These are phyloP conservation scores for Sarcophaga caerulescens DNA, from an alignment of 2,888 invertebrate genomes.

Conservation along the genomic window DNA sequence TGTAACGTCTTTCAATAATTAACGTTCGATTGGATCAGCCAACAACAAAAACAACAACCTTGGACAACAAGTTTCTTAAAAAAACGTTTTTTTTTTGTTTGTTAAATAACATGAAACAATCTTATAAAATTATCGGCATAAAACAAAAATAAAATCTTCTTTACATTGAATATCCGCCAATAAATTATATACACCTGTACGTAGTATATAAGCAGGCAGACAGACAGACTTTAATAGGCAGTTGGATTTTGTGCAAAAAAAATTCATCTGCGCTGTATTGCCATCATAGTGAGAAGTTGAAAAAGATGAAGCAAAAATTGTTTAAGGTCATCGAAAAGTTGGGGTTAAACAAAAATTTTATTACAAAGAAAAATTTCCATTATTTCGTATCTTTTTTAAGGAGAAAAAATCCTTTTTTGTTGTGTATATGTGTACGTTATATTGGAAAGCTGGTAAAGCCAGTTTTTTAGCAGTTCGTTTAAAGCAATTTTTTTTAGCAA, in stretches of 20 bases:
- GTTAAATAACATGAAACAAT: not conserved
- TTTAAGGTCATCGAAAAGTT: slow-evolving; percentile 60
- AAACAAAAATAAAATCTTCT: not conserved
- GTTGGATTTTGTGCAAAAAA: not conserved
- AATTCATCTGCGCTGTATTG: not conserved
- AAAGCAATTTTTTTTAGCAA: not conserved
- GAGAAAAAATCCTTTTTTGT: not conserved
- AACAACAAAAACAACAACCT: slow-evolving; percentile 36
- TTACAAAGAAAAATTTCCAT: slow-evolving; percentile 3
- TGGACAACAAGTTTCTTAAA: slow-evolving; percentile 56
- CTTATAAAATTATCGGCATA: not conserved
- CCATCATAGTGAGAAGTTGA: not conserved
- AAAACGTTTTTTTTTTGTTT: not conserved
- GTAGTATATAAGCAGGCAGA: not conserved
- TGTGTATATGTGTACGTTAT: not conserved
- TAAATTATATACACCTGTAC: not conserved
- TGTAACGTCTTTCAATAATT: not conserved
- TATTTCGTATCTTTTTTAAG: not conserved
- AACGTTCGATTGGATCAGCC: not conserved
- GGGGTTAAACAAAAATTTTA: slow-evolving; percentile 31
- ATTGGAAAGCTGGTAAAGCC: not conserved
- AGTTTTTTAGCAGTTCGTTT: not conserved
- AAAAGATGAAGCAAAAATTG: slow-evolving; percentile 11
- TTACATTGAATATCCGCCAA: not conserved
- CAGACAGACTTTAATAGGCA: not conserved